Evolutionary conservation across 1,140 invertebrate genomes (phyloP).

Genomic region (Pinna nobilis): DNA sequence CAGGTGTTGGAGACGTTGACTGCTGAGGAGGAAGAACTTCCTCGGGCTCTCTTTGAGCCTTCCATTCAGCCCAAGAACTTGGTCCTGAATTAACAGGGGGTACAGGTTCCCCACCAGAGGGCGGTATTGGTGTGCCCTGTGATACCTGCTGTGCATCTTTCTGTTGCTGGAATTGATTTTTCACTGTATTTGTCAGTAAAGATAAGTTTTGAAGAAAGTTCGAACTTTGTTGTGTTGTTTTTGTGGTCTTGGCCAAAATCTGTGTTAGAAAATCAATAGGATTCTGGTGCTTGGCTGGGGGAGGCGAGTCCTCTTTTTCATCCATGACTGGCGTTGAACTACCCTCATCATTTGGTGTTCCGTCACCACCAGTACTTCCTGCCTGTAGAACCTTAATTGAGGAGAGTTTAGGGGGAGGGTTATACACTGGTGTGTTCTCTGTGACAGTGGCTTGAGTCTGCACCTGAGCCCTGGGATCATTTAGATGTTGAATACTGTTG

Average conservation of each 20-base stretch:
- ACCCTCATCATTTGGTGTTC: conserved; percentile 53
- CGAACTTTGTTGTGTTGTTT: conserved; percentile 41
- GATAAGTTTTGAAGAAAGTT: conserved; percentile 65
- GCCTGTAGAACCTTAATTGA: conserved; percentile 25
- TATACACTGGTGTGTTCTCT: conserved; percentile 39
- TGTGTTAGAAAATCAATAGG: conserved; percentile 71
- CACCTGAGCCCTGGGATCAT: conserved; percentile 6
- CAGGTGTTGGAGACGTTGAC: neutral
- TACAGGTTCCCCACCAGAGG: neutral
- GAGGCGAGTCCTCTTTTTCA: conserved; percentile 56
- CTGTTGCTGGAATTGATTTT: conserved; percentile 44
- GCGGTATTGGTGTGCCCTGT: conserved; percentile 11
- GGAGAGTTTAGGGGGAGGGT: conserved; percentile 32
- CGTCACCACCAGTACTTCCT: conserved; percentile 28
- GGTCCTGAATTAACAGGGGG: conserved; percentile 18
- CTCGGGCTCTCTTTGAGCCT: conserved; percentile 48
- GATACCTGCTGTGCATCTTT: conserved; percentile 1
- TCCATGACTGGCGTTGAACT: conserved; percentile 64
- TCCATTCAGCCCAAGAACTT: conserved; percentile 61
- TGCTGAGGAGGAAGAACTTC: conserved; percentile 10
- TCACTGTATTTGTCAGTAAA: conserved; percentile 54
- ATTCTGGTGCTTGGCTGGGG: conserved; percentile 53
- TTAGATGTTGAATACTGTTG: conserved; percentile 1
- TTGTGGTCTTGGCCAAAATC: conserved; percentile 64
- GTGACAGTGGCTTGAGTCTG: neutral